Conservation (phyloP, 2,113 vertebrate species). For the Oncorhynchus tshawytscha region DNA sequence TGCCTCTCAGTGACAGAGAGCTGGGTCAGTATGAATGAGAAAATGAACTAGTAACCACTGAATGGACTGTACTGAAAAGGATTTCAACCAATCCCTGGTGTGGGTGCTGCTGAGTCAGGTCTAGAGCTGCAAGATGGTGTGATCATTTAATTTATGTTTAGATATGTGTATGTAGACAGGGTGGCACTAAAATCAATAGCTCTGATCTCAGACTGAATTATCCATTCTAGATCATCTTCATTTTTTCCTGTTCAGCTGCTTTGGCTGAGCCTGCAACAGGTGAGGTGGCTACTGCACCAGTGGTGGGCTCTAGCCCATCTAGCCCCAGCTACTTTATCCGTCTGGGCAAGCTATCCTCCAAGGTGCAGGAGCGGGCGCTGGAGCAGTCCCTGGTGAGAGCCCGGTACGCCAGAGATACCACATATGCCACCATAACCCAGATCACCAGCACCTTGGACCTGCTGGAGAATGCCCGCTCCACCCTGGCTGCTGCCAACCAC, state of each 20-base stretch:
- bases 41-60: neutral
- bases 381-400: slow-evolving; percentile 81
- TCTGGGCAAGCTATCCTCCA: slow-evolving; percentile 81
- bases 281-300: slow-evolving; percentile 30
- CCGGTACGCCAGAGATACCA: slow-evolving; percentile 67
- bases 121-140: neutral
- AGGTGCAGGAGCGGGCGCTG: slow-evolving; percentile 80
- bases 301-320: slow-evolving; percentile 46
- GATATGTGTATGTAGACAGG: neutral
- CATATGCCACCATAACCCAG: slow-evolving; percentile 71
- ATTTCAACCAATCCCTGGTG: no score
- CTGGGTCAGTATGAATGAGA: slow-evolving; percentile 78
- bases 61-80: no score
- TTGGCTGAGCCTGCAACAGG: slow-evolving; percentile 50
- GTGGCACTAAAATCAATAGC: neutral
- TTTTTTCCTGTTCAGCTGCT: slow-evolving; percentile 46
- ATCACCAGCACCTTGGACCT: slow-evolving; percentile 82
- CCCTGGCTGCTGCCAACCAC: slow-evolving; percentile 61
- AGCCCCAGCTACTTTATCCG: slow-evolving; percentile 79
- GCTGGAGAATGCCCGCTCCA: slow-evolving; percentile 68
- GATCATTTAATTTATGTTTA: neutral
- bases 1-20: slow-evolving; percentile 83
- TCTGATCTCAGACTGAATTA: slow-evolving; percentile 1
- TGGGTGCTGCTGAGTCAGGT: neutral
- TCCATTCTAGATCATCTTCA: neutral